These are phyloP conservation scores for Hucho hucho DNA, from an alignment of 2,113 vertebrate genomes.

Conservation along the genomic window DNA sequence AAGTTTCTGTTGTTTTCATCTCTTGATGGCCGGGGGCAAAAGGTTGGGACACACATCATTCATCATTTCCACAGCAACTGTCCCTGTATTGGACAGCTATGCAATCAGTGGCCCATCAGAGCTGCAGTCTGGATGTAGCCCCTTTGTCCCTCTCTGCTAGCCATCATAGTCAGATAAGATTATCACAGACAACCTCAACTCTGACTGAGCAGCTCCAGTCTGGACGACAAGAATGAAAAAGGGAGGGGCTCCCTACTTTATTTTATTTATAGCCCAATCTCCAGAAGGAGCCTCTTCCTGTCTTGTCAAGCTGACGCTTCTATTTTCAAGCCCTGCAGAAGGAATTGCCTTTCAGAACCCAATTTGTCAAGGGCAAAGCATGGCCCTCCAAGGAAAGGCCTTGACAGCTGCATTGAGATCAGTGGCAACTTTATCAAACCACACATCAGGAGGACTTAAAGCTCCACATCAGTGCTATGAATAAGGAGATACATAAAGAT, in stretches of 20 bases:
- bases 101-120: conserved; percentile 80
- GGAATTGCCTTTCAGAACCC: conserved; percentile 80
- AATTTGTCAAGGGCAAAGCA: conserved; percentile 83
- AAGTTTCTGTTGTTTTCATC: conserved; percentile 34
- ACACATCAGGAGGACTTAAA: conserved; percentile 42
- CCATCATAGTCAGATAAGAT: conserved; percentile 83
- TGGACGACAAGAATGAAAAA: conserved; percentile 64
- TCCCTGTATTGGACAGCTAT: conserved; percentile 71
- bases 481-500: conserved; percentile 10
- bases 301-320: conserved; percentile 75
- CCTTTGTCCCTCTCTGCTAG: conserved; percentile 76
- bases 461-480: conserved; percentile 24
- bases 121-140: conserved; percentile 65
- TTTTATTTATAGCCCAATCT: conserved; percentile 80
- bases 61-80: conserved; percentile 73
- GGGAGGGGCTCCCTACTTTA: conserved; percentile 49
- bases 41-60: conserved; percentile 65
- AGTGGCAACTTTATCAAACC: conserved; percentile 75
- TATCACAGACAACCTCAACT: conserved; percentile 80
- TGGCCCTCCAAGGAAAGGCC: conserved; percentile 67
- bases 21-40: conserved; percentile 27
- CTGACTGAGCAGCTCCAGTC: conserved; percentile 69
- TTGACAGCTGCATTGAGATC: conserved; percentile 65
- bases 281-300: conserved; percentile 77
- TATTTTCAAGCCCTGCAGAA: conserved; percentile 66